Base-by-base conservation (phyloP, 2,888 invertebrate species). In the Cyaniris semiargus region DNA sequence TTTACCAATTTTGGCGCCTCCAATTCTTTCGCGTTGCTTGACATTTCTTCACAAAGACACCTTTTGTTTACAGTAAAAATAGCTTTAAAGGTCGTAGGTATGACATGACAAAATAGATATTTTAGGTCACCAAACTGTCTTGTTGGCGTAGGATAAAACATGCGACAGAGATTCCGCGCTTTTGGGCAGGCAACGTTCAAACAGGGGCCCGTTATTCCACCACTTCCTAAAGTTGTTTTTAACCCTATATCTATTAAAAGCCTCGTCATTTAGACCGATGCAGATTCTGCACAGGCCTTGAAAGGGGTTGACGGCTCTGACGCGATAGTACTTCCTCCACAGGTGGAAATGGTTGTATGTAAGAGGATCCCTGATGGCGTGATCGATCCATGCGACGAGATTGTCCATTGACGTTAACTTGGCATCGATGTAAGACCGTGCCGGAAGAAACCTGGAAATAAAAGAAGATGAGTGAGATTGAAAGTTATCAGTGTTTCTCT, bases 251-350 rank as follows among this genome's bases (percentile, higher is more conserved):
- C 44, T 79, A 0, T 78, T 70, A 58, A 85, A 80, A 70, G 80
- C 83, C 0, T 78, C 79, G 74, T 88, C 82, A 78, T 92, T 89
- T 0, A 93, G 80, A 74, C 86, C 76, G 4, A 80, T 81, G 76
- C 93, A 93, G 0, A 93, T 82, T 1, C 88, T 82, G 76, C 92
- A 93, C 1, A 89, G 82, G 0, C 91, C 91, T 77, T 81, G 84
- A 7, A 82, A 79, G 1, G 81, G 75, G 0, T 86, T 81, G 0
- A 83, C 83, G 74, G 82, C 82, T 0, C 82, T 80, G 70, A 93
- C 86, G 6, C 82, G 85, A 77, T 90, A 92, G 77, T 83, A 80
- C 0, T 85, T 84, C 44, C 85, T 88, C 92, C 92, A 93, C 0
- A 80, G 79, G 44, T 88, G 88, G 80, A 84, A 91, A 18, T 80